phyloP scores from a whole-genome alignment of 2,888 invertebrate genomes.

The Rotaria magnacalcarata region DNA sequence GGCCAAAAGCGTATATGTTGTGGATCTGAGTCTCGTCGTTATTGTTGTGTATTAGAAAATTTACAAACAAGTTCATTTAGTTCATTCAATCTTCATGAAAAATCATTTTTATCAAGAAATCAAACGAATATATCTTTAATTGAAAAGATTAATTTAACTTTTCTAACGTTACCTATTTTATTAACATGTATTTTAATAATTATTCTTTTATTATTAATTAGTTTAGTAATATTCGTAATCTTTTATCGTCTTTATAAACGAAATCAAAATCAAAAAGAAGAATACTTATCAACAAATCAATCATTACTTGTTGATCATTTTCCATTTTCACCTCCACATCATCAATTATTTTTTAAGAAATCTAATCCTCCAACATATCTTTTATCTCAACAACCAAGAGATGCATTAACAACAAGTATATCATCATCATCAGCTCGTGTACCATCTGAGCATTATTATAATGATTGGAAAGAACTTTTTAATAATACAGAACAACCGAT shows the following conservation, averaged over 20 bases:
- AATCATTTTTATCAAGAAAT: background rate
- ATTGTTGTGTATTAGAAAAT: constrained; percentile 46
- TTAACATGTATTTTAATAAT: background rate
- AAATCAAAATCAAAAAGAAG: background rate
- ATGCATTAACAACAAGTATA: background rate
- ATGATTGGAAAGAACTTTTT: constrained; percentile 35
- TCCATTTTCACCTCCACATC: background rate
- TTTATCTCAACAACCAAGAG: background rate
- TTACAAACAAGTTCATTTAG: background rate
- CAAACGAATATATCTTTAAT: background rate
- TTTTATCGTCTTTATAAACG: background rate
- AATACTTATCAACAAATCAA: background rate
- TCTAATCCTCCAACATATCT: background rate
- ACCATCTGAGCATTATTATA: background rate
- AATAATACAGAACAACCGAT: background rate
- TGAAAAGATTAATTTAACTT: background rate
- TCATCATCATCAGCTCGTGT: background rate
- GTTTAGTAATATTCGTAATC: background rate
- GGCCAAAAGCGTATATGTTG: constrained; percentile 48
- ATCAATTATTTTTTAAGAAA: background rate
- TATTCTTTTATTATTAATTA: background rate
- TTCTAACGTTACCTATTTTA: background rate
- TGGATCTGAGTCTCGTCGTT: constrained; percentile 47
- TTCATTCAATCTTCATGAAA: background rate
- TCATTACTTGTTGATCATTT: background rate